These are phyloP conservation scores for Cephus cinctus DNA, from an alignment of 1,140 invertebrate species.

Conservation along the genomic window DNA sequence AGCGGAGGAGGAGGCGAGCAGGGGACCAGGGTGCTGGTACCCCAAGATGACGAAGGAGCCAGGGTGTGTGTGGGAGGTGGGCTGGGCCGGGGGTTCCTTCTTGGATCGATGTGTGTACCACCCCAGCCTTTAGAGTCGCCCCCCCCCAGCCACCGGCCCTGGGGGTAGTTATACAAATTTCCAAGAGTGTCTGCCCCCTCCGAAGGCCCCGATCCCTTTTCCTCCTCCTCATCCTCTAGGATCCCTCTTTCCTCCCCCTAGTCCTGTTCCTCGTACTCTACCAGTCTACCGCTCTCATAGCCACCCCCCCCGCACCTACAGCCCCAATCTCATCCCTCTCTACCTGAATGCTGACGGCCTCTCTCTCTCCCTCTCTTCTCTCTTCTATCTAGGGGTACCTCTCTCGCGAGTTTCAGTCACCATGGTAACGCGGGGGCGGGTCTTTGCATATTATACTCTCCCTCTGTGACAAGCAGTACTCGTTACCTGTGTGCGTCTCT, in stretches of 20 bases:
- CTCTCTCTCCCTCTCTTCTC: slow-evolving; percentile 38
- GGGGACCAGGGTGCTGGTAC: too few relatives aligned
- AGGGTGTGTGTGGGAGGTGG: slow-evolving; percentile 30
- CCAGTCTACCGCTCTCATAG: slow-evolving; percentile 8
- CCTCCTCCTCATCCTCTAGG: slow-evolving; percentile 11
- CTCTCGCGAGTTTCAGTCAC: slow-evolving; percentile 29
- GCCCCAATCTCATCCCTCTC: slow-evolving; percentile 21
- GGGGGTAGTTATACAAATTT: slow-evolving; percentile 57
- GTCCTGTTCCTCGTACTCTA: slow-evolving; percentile 26
- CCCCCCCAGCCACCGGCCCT: slow-evolving; percentile 33
- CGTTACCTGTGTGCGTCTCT: slow-evolving; percentile 39
- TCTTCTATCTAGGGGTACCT: slow-evolving; percentile 29
- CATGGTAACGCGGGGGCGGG: slow-evolving; percentile 47
- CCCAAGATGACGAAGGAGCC: slow-evolving; percentile 44
- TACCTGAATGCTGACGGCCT: too few relatives aligned
- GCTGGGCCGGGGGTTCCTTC: slow-evolving; percentile 21
- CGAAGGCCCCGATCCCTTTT: slow-evolving; percentile 26
- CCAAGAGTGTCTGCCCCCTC: slow-evolving; percentile 48
- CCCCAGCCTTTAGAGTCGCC: too few relatives aligned
- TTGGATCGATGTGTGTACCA: too few relatives aligned
- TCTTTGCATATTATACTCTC: slow-evolving; percentile 52
- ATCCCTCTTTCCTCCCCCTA: slow-evolving; percentile 24
- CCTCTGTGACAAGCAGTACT: slow-evolving; percentile 50
- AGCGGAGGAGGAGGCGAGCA: slow-evolving; percentile 32
- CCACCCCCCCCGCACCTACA: slow-evolving; percentile 19